Base-by-base conservation (phyloP, 2,113 vertebrate species). In the Thryonomys swinderianus region DNA sequence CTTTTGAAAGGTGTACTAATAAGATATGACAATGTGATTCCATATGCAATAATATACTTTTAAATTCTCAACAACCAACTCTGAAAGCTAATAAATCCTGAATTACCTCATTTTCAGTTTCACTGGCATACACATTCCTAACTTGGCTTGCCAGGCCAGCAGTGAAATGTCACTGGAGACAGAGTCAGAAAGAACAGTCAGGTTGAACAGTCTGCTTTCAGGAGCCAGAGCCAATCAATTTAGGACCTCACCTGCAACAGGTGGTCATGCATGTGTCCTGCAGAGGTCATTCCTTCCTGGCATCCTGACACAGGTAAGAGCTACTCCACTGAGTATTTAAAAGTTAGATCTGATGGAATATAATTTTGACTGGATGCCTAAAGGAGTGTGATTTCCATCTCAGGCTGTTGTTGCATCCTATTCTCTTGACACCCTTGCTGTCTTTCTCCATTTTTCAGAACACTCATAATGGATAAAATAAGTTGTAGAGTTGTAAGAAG, bases 271-370 rank as follows among this genome's bases (percentile, higher is more conserved):
- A 88, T 14, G 59, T 13, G 2, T 21, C 0, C 5, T 12, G 48
- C 25, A 40, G 18, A 23, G 5, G 30, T 5, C 2, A 7, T 27
- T 10, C 0, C 17, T 1, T 37, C 18, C 32, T 74, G 37, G 9
- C 51, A 48, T 23, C 30, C 7, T 6, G 30, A 2, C 53, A 17
- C 11, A 83, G 27, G 8, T 32, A 6, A 42, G 45, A 84, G 37
- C 62, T 5, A 9, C 30, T 53, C 7, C 30, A 79, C 9, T 45
- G 2, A 61, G 5, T 53, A 18, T 88, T 53, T 61, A 78, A 61
- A 78, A 78, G 18, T 53, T 17, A 34, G 71, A n/a, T 45, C 21
- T 37, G 45, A 57, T 32, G 0, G 4, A 34, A 14, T 45, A 9
- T 71, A 13, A 73, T 37, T 74, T 64, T 30, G 5, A 34, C 64